Conservation (phyloP, 2,797 vertebrate genomes). For the Molossus alvarezi region DNA sequence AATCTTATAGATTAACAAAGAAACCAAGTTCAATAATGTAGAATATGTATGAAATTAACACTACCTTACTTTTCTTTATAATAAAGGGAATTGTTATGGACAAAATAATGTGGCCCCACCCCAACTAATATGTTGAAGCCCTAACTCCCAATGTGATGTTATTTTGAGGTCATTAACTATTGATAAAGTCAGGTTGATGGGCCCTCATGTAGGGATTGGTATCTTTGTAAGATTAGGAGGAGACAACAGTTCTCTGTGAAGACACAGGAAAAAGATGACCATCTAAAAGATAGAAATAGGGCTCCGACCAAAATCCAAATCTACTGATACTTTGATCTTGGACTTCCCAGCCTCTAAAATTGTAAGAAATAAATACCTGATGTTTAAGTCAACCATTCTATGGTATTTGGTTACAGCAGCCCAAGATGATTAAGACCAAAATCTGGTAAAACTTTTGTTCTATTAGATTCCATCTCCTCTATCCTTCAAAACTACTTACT, state of each 20-base stretch:
- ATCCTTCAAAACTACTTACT: not conserved
- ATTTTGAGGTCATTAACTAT: not conserved
- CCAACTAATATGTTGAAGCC: not conserved
- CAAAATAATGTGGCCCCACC: not conserved
- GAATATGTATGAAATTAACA: not conserved
- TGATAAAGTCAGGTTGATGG: not conserved
- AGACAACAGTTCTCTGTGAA: not conserved
- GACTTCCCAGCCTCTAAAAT: not conserved
- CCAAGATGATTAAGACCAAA: not conserved
- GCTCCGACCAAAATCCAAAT: not conserved
- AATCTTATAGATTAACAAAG: not conserved
- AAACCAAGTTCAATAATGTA: not conserved
- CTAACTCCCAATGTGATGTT: not conserved
- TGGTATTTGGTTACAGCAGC: not conserved
- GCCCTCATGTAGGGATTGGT: not conserved
- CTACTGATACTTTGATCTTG: not conserved
- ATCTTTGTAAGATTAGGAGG: not conserved
- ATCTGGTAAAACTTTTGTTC: not conserved
- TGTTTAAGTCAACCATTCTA: not conserved
- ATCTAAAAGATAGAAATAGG: not conserved
- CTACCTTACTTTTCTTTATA: not conserved
- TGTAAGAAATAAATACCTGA: not conserved
- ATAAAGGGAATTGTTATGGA: not conserved
- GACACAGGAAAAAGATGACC: not conserved
- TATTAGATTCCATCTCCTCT: not conserved